These are phyloP conservation scores for Hybognathus amarus DNA, from an alignment of 2,797 vertebrate genomes.

Conservation along the genomic window DNA sequence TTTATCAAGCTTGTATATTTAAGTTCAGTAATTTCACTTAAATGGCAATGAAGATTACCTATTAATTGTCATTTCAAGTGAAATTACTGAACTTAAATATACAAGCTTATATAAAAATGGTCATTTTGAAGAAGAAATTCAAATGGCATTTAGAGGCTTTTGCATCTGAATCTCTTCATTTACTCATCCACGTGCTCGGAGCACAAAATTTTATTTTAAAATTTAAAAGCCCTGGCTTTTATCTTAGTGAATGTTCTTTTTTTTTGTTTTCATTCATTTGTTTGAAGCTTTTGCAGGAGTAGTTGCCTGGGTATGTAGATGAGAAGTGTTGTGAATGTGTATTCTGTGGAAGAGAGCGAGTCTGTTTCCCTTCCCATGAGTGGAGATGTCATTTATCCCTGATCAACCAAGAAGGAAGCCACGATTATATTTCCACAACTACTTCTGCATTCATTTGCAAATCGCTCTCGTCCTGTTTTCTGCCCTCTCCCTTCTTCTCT, in stretches of 20 bases:
- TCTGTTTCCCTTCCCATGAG: constrained; percentile 77
- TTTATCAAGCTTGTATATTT: too few species aligned
- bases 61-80: too few species aligned
- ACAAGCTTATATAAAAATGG: too few species aligned
- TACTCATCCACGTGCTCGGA: neutral
- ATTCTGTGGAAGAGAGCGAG: constrained; percentile 93
- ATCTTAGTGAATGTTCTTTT: constrained; percentile 47
- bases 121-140: too few species aligned
- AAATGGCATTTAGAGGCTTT: too few species aligned
- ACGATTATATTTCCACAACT: constrained; percentile 96
- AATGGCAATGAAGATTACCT: too few species aligned
- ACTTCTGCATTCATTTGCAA: constrained; percentile 97
- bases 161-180: too few species aligned
- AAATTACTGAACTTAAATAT: too few species aligned
- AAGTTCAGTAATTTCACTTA: too few species aligned
- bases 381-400: constrained; percentile 88
- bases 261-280: constrained; percentile 63
- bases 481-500: constrained; percentile 67
- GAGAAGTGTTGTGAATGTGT: constrained; percentile 93
- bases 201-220: too few species aligned
- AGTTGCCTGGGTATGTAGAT: constrained; percentile 94
- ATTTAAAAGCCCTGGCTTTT: neutral
- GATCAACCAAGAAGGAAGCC: constrained; percentile 83
- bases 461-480: constrained; percentile 76
- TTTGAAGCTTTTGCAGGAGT: constrained; percentile 72